Base-by-base conservation (phyloP, 1,140 invertebrate species). In the Aphelenchoides fujianensis region DNA sequence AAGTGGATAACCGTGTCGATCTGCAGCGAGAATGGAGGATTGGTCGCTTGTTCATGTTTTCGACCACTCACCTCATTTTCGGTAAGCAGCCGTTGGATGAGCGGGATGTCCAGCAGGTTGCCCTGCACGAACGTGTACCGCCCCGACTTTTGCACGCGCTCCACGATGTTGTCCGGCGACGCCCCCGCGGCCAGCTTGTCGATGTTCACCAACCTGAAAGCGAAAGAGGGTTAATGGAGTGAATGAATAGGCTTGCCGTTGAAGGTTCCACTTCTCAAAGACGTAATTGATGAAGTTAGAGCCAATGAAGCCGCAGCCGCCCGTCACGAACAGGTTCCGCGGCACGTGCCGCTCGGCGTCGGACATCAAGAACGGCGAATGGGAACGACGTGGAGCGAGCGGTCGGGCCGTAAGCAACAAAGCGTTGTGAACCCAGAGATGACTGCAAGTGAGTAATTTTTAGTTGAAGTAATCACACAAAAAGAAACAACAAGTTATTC, bases 1-100 rank as follows among this genome's bases (percentile, higher is more conserved):
- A 84, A 85, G 61, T 84, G 82, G 37, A 84, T 85, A 7, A 85
- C 76, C 41, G 82, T 84, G 63, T 83, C 81, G 23, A 83, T 59
- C 78, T 74, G 76, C 78, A 78, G 81, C 71, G 16, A 31, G 23
- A 48, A 48, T 16, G 12, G n/a, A n/a, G 12, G 12, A 12, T 16
- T 48, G 12, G n/a, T 48, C 23, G 12, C 12, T 12, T 16, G 12
- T 48, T 48, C 41, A 16, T 23, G 12, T 12, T 16, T 48, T 48
- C 41, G 41, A 37, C 2, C 34, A 31, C 41, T 59, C 37, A 82
- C 80, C 69, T 81, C 32, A 64, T 84, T 64, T 7, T 82, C 70
- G 23, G 57, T 61, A 31, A 83, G 71, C 54, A 78, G 41, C 27
- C 73, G 35, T 27, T 69, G 41, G 27, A 83, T 67, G 27, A 73